Conservation (phyloP, 2,113 vertebrate genomes). For the Aldabrachelys gigantea region DNA sequence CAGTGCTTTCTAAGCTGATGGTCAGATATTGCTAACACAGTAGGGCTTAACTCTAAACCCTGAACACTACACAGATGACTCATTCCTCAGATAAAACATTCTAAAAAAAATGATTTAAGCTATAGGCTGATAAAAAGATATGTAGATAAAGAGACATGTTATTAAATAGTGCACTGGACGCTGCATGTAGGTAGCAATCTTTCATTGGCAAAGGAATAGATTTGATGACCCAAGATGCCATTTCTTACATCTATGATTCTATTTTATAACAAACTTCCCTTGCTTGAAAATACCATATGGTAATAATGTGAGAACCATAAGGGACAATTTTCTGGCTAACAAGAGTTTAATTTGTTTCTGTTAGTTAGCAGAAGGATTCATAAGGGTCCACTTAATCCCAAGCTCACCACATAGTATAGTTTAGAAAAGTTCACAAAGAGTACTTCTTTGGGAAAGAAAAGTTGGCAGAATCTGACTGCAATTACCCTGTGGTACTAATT, state of each 20-base stretch:
- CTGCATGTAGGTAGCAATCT: neutral
- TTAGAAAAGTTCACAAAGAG: neutral
- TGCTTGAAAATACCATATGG: neutral
- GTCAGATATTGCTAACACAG: neutral
- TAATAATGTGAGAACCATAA: neutral
- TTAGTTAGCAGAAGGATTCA: neutral
- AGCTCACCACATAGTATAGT: neutral
- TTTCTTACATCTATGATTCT: neutral
- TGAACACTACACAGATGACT: neutral
- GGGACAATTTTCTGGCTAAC: neutral
- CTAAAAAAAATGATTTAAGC: neutral
- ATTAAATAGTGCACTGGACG: neutral
- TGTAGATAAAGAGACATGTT: neutral
- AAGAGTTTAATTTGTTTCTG: neutral
- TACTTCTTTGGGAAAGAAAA: conserved; percentile 24
- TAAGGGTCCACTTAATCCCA: neutral
- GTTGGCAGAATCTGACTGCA: conserved; percentile 3
- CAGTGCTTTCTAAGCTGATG: neutral
- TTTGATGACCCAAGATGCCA: neutral
- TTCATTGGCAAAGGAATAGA: neutral
- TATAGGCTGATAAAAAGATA: neutral
- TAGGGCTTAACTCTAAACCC: neutral
- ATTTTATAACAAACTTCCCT: neutral
- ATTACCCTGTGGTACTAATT: conserved; percentile 48
- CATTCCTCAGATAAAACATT: neutral